A percentile compares a stretch with the other conserved stretches of the same genome.
These are phyloP conservation scores for Lepus europaeus DNA, from an alignment of 2,113 vertebrate species.

Conservation along the genomic window DNA sequence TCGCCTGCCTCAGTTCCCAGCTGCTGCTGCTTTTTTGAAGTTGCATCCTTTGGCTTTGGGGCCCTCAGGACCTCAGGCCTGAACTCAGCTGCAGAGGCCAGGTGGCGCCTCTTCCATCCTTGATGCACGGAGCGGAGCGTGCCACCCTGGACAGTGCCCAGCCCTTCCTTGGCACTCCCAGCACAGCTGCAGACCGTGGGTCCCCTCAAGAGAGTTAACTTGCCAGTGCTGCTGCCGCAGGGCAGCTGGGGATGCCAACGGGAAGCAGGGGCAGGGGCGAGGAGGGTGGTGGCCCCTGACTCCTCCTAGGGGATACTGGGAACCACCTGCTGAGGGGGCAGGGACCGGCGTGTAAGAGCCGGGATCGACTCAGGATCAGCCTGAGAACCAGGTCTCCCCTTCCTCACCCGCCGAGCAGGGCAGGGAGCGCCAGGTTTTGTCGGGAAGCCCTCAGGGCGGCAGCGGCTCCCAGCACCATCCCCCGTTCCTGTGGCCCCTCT, in stretches of 20 bases:
- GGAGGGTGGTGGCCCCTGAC: not conserved
- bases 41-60: slow-evolving; percentile 29
- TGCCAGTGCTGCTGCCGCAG: not conserved
- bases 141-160: not conserved
- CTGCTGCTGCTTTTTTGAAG: slow-evolving; percentile 39
- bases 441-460: not conserved
- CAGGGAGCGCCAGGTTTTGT: slow-evolving; percentile 48
- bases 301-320: not conserved
- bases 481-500: slow-evolving; percentile 19
- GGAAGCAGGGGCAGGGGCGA: not conserved
- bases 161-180: not conserved
- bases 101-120: not conserved
- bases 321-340: slow-evolving; percentile 78
- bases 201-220: slow-evolving; percentile 14
- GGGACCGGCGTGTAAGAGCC: not conserved
- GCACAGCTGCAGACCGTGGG: not conserved
- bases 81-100: not conserved
- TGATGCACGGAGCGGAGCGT: not conserved
- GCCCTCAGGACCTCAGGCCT: not conserved
- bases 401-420: not conserved
- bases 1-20: not conserved
- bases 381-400: not conserved
- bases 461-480: slow-evolving; percentile 19
- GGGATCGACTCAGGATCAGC: not conserved
- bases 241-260: not conserved